These are phyloP conservation scores for Nannospalax galili DNA, from an alignment of 2,113 vertebrate genomes.

Conservation along the genomic window DNA sequence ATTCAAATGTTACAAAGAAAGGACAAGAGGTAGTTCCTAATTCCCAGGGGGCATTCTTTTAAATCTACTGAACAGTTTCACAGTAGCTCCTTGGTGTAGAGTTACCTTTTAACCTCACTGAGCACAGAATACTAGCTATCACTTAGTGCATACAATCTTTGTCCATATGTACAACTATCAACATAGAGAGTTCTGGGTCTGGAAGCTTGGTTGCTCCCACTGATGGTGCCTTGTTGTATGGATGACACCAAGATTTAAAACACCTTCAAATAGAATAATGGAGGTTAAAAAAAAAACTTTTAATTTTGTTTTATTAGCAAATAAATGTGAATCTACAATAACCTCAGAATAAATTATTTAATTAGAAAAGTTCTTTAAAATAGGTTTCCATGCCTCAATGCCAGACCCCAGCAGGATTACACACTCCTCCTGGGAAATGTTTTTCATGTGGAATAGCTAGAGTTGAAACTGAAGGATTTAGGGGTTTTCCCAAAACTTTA, in stretches of 20 bases:
- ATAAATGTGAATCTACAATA: background rate
- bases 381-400: background rate
- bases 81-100: background rate
- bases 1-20: background rate
- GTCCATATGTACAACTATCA: background rate
- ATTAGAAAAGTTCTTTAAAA: background rate
- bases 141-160: background rate
- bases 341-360: background rate
- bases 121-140: background rate
- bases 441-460: background rate
- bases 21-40: background rate
- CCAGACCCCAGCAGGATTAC: too few species aligned
- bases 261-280: background rate
- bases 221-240: background rate
- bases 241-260: background rate
- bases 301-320: background rate
- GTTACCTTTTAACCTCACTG: background rate
- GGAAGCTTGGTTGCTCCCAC: background rate
- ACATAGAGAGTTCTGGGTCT: background rate
- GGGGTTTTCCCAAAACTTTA: background rate
- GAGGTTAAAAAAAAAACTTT: too few species aligned
- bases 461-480: background rate
- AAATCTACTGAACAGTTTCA: background rate
- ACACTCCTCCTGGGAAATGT: background rate
- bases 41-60: background rate